These are phyloP conservation scores for Autographa gamma DNA, from an alignment of 2,888 invertebrate species.

Conservation along the genomic window DNA sequence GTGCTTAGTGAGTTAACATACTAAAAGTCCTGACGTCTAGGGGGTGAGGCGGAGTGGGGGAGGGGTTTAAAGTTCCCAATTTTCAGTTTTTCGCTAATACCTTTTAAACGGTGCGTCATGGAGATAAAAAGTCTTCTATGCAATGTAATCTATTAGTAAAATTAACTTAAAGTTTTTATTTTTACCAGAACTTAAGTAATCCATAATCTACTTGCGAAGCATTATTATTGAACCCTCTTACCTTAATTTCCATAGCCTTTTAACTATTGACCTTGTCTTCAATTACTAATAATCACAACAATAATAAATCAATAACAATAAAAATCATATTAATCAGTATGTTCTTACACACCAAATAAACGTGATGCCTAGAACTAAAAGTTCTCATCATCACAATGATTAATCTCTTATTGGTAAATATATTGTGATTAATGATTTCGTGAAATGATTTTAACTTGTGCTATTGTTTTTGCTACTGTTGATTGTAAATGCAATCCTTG, in stretches of 20 bases:
- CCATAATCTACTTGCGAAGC: too few relatives aligned
- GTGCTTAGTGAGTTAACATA: too few relatives aligned
- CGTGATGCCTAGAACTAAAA: constrained; percentile 11
- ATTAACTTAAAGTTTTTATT: too few relatives aligned
- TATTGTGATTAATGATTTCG: constrained; percentile 38
- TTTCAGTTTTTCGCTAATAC: too few relatives aligned
- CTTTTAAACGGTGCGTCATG: too few relatives aligned
- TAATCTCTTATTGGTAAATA: constrained; percentile 34
- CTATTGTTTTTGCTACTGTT: constrained; percentile 52
- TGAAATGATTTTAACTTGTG: constrained; percentile 25
- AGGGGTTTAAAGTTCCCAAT: too few relatives aligned
- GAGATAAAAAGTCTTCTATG: too few relatives aligned
- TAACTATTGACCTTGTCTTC: constrained; percentile 17
- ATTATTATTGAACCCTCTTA: too few relatives aligned
- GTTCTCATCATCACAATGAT: constrained; percentile 23
- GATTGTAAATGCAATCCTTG: constrained; percentile 30
- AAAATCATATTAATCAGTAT: constrained; percentile 37
- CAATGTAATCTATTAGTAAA: too few relatives aligned
- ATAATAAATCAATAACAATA: constrained; percentile 33
- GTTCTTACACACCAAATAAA: constrained; percentile 28
- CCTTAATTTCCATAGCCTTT: not conserved
- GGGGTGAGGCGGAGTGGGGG: too few relatives aligned
- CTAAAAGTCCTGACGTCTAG: too few relatives aligned
- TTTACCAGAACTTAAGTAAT: too few relatives aligned
- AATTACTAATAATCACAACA: not conserved